A percentile compares a stretch with the other conserved stretches of the same genome.
These are phyloP conservation scores for Pachyrhynchus sulphureomaculatus DNA, from an alignment of 1,140 invertebrate species.

Conservation along the genomic window DNA sequence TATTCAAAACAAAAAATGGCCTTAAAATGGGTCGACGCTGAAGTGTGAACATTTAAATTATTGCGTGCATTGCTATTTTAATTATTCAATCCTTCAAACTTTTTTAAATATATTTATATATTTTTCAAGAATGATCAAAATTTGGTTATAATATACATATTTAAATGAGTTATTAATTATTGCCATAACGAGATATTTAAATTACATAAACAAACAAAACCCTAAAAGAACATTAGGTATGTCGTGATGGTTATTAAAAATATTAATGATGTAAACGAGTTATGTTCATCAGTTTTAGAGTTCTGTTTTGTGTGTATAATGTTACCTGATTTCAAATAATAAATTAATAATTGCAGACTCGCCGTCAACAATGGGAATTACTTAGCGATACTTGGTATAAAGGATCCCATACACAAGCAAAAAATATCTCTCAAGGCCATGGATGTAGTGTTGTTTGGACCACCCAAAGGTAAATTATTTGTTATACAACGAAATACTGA, in stretches of 20 bases:
- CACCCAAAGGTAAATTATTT: slow-evolving; percentile 80
- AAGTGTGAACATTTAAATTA: too few relatives aligned
- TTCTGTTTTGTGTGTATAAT: not conserved
- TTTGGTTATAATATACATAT: too few relatives aligned
- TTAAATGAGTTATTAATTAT: too few relatives aligned
- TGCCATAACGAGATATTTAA: too few relatives aligned
- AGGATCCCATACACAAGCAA: slow-evolving; percentile 95
- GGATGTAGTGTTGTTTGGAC: slow-evolving; percentile 95
- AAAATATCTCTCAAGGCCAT: slow-evolving; percentile 95
- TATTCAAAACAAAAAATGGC: too few relatives aligned
- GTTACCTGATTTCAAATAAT: slow-evolving; percentile 2
- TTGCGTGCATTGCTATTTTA: too few relatives aligned
- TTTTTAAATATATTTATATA: too few relatives aligned
- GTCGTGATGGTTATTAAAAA: not conserved
- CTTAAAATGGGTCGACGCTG: too few relatives aligned
- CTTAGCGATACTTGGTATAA: slow-evolving; percentile 87
- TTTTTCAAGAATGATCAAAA: too few relatives aligned
- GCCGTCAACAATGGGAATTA: slow-evolving; percentile 90
- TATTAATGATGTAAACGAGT: too few relatives aligned
- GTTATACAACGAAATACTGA: not conserved
- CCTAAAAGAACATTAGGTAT: not conserved
- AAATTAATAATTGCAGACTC: slow-evolving; percentile 66
- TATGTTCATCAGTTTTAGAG: too few relatives aligned
- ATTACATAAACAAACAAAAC: not conserved
- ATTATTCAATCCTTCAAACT: too few relatives aligned